Evolutionary conservation across 2,888 invertebrate genomes (phyloP), one percentile per base, ranked within the genome.

Genomic region (Amphipoea oculea): DNA sequence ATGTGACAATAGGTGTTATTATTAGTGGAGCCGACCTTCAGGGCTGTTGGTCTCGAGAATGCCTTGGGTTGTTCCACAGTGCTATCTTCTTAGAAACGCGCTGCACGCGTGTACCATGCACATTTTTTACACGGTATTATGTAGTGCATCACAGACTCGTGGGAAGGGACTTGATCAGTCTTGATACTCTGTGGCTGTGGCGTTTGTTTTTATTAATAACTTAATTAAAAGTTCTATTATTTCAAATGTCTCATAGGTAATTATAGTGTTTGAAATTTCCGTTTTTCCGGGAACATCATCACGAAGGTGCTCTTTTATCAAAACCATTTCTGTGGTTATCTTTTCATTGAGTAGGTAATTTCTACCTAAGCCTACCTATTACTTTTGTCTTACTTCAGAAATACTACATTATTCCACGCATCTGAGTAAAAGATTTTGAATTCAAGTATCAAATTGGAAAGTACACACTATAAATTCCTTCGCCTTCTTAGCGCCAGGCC

Each of bases 401-500:
- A 48, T 48, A 9, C 51, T 79, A 42, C 9, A 74, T 42, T 63
- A 75, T n/a, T 66, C n/a, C 45, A 54, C 36, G 57, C 17, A 68
- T 23, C 12, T n/a, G 14, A 51, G 20, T 62, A 23, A 69, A 66
- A 75, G 4, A 62, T 67, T 68, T 77, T n/a, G 17, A 75, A 73
- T 71, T 68, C 83, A 87, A 95, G 92, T 92, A 93, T 92, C 95
- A 94, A 95, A 88, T 88, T 84, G 54, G 78, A 66, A 86, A 60
- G 78, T 76, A 86, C 92, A 88, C 63, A 79, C 91, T 96, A 94
- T 93, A 96, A 95, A 96, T 96, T 96, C 96, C 96, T 92, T 94
- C 89, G 94, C 94, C 94, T 94, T 95, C 96, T 96, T 96, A 97
- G 97, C 97, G 93, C 92, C 92, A 92, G 96, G 96, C 96, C 96